phyloP scores from a whole-genome alignment of 2,113 vertebrate species.

The Nerophis ophidion region DNA sequence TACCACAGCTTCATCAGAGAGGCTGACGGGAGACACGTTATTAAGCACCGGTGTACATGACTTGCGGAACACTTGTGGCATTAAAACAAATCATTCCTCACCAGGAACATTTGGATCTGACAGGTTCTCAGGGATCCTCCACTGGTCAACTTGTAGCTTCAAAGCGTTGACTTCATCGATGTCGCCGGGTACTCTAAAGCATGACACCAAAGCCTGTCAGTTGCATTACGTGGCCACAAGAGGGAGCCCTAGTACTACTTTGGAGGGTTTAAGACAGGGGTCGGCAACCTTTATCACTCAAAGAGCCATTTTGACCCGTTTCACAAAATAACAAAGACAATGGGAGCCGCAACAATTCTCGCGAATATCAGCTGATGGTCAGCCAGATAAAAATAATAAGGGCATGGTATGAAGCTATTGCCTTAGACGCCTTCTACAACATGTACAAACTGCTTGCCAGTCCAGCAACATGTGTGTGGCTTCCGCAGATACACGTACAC shows the following conservation, averaged over 20 bases:
- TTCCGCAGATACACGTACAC: too few species aligned
- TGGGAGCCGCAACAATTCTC: too few species aligned
- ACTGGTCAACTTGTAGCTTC: slow-evolving; percentile 89
- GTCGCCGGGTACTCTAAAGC: slow-evolving; percentile 82
- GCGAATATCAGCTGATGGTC: too few species aligned
- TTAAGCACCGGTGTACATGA: not conserved
- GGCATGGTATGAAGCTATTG: too few species aligned
- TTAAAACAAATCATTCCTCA: slow-evolving; percentile 39
- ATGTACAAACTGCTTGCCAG: too few species aligned
- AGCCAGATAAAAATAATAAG: too few species aligned
- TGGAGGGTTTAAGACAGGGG: not conserved
- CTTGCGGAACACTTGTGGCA: too few species aligned
- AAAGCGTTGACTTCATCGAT: slow-evolving; percentile 88
- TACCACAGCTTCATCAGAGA: slow-evolving; percentile 90
- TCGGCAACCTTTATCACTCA: too few species aligned
- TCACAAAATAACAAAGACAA: too few species aligned
- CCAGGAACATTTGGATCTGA: slow-evolving; percentile 86
- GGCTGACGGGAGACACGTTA: slow-evolving; percentile 54
- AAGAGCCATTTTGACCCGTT: too few species aligned
- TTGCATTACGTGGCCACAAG: slow-evolving; percentile 52
- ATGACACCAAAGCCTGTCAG: not conserved
- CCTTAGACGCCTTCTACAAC: too few species aligned
- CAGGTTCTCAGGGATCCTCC: slow-evolving; percentile 82
- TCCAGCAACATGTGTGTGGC: too few species aligned
- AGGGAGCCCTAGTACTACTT: slow-evolving; percentile 32